Conservation (phyloP, 1,140 invertebrate genomes). For the Drosophila pachea region DNA sequence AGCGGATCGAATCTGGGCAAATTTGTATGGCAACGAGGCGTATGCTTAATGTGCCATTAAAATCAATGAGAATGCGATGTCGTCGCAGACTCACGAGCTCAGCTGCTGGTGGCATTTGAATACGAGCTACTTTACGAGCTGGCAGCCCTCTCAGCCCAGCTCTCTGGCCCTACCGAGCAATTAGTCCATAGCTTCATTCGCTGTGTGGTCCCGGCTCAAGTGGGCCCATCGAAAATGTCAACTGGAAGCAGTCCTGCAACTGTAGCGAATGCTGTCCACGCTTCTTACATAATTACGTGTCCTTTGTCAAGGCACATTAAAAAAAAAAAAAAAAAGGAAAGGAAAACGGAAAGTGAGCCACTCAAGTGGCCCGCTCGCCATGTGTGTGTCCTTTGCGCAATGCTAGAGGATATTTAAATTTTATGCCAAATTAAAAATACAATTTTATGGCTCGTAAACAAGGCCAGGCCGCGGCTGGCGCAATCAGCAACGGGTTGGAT, state of each 20-base stretch:
- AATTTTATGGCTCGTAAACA: constrained; percentile 67
- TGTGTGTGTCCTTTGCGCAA: constrained; percentile 53
- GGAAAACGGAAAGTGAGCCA: too few species aligned
- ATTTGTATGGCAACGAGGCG: constrained; percentile 66
- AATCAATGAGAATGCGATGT: constrained; percentile 53
- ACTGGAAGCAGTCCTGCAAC: constrained; percentile 53
- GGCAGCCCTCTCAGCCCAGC: constrained; percentile 30
- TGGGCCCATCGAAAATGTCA: constrained; percentile 27
- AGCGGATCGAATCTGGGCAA: constrained; percentile 38
- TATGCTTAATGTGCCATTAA: constrained; percentile 75
- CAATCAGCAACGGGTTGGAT: constrained; percentile 53
- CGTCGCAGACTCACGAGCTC: too few species aligned
- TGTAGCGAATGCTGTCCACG: constrained; percentile 22
- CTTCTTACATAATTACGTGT: constrained; percentile 66
- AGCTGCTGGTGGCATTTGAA: constrained; percentile 37
- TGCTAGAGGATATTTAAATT: constrained; percentile 63
- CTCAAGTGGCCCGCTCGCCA: constrained; percentile 48
- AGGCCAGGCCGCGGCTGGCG: constrained; percentile 17
- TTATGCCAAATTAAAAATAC: constrained; percentile 73
- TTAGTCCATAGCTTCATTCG: constrained; percentile 68
- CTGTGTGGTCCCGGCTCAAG: constrained; percentile 69
- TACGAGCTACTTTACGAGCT: constrained; percentile 58
- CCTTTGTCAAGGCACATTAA: constrained; percentile 56
- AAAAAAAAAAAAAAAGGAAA: constrained; percentile 2
- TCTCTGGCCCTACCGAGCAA: constrained; percentile 45